These are phyloP conservation scores for Lepidostoma basale DNA, from an alignment of 1,140 invertebrate species.

Conservation along the genomic window DNA sequence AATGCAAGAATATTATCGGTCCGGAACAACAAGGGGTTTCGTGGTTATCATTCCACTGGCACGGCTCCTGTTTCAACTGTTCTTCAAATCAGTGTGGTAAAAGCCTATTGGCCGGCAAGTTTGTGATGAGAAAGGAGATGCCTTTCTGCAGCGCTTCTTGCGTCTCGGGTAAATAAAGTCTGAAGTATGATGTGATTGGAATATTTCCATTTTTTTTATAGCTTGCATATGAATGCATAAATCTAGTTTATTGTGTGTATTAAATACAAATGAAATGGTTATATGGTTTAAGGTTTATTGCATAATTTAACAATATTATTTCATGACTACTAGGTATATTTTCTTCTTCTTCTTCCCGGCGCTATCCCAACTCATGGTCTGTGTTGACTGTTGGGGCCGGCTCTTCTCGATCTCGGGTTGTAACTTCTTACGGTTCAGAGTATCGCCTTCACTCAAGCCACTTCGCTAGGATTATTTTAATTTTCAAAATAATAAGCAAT, in stretches of 20 bases:
- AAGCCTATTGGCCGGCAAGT: conserved; percentile 70
- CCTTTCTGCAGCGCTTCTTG: conserved; percentile 70
- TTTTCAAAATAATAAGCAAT: too few species aligned
- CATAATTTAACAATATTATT: too few species aligned
- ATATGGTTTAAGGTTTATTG: not conserved
- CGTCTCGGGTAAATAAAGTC: conserved; percentile 53
- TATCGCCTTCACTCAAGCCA: too few species aligned
- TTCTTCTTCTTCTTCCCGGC: too few species aligned
- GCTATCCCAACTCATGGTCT: too few species aligned
- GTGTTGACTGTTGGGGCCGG: too few species aligned
- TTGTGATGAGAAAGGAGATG: conserved; percentile 71
- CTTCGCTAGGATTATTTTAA: too few species aligned
- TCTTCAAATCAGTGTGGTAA: conserved; percentile 75
- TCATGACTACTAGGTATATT: too few species aligned
- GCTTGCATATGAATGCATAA: not conserved
- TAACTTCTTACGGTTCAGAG: too few species aligned
- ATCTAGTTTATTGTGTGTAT: not conserved
- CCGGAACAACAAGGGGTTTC: conserved; percentile 78
- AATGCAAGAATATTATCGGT: conserved; percentile 73
- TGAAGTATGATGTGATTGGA: not conserved
- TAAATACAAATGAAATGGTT: not conserved
- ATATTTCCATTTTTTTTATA: not conserved
- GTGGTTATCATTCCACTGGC: conserved; percentile 78
- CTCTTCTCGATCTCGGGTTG: too few species aligned
- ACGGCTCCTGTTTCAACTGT: conserved; percentile 76